Base-by-base conservation (phyloP, 2,113 vertebrate genomes). In the Cyphomyrus discorhynchus region DNA sequence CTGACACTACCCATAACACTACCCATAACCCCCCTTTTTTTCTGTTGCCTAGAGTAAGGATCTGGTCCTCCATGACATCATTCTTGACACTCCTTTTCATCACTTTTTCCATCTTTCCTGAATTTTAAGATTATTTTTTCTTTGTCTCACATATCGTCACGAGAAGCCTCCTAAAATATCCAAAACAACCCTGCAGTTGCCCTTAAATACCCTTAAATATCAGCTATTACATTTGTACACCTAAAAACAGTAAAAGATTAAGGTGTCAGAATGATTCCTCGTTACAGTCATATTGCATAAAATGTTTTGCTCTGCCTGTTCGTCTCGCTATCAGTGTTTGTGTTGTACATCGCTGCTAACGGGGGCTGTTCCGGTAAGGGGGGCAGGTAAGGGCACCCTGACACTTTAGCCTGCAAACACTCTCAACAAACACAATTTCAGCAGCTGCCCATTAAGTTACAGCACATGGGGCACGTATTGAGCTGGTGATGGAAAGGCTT, bases 361-460 rank as follows among this genome's bases (percentile, higher is more conserved):
- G 9, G 88, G 19, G 17, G 49, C 35, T 8, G n/a, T 49, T 21
- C 19, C 17, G 46, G n/a, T 50, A 50, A 47, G 56, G 58, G 66
- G 56, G 62, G 17, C 62, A 19, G 70, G 5, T 31, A 9, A 47
- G 15, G 45, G n/a, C 74, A 39, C 50, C 42, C 49, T 35, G 27
- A 87, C 70, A 89, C 87, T 56, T 27, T 66, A 62, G 27, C 39
- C 62, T 39, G 56, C 90, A 91, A 91, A 90, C 80, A 89, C 50
- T 31, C n/a, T 87, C 85, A 39, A 53, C 89, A 93, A 89, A 89
- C 87, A 39, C 88, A 90, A 91, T 93, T 94, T 93, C 93, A 94
- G 89, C 93, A 92, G 92, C 92, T 92, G 91, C 93, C 92, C 89
- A 93, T 95, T 93, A 92, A 85, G 47, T 62, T 89, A 88, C 74